Evolutionary conservation across 2,113 vertebrate genomes (phyloP), one percentile per base, ranked within the genome.

Genomic region (Cynopterus brachyotis): DNA sequence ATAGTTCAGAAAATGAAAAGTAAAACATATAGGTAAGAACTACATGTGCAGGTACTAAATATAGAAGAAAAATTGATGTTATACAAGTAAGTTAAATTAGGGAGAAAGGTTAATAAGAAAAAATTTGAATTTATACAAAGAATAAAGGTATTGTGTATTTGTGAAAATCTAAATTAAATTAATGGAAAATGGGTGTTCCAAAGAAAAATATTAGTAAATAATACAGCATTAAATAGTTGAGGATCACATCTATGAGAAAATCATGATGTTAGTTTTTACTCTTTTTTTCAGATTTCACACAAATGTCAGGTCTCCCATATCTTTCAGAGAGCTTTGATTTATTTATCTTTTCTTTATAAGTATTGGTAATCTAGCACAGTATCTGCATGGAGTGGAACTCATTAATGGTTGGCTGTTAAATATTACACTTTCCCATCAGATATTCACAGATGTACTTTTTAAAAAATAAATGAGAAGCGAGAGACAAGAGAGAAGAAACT

Each of bases 381-480:
- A 62, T 35, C 45, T 75, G 57, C 16, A n/a, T 83, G 16, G 7
- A 89, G 7, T 64, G 1, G 19, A 87, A 76, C 76, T 94, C 37
- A 55, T 89, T 79, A 89, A 80, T 11, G 12, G 1, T 28, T 86
- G 40, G 47, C 45, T 91, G 6, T 84, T 92, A 57, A 40, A 57
- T 95, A 55, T 79, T 95, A n/a, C 2, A n/a, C 59, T 81, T 85
- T 85, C 24, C 35, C 42, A 78, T 89, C 24, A 94, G 70, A 89
- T 89, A 94, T 76, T 75, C 69, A 92, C 89, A 81, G 42, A 62
- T 67, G 62, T 79, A 64, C 13, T 78, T 60, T 94, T 96, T 89
- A 30, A 87, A 62, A 81, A 95, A 75, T 89, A 84, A 92, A 64
- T 92, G 87, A 47, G 26, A 86, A 92, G 42, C 87, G 57, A 93